Base-by-base conservation (phyloP, 35 echinoderm and acorn worm genomes). In the Ophiothrix spiculata region DNA sequence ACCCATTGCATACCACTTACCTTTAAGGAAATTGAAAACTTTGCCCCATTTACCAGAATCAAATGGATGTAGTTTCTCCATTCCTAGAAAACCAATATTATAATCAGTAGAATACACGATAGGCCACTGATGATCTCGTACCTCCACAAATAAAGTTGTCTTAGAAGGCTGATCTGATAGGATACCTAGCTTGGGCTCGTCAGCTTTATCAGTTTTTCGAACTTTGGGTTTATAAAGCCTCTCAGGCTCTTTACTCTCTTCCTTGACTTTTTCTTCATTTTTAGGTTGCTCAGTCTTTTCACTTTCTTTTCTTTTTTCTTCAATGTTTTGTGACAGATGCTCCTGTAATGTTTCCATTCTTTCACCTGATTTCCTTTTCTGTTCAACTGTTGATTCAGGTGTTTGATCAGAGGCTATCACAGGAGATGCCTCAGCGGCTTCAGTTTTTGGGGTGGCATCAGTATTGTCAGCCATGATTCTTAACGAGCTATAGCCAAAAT, bases 21-120 rank as follows among this genome's bases (percentile, higher is more conserved):
- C 90, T 92, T 91, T 97, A 35, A 97, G 75, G 54, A 90, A 77
- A 1, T 82, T 78, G 83, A 88, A 97, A 34, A 97, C 87, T 84
- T 97, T 97, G 21, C 94, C 94, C 94, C 94, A 97, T 78, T 97
- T 97, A 37, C 90, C 94, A 11, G 94, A 89, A 75, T 97, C 94
- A 84, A 97, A 97, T 38, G 94, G 94, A 75, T 97, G 94, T 6
- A 97, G 39, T 76, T 97, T 97, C 80, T 97, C 90, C 38, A 97
- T 82, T 39, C 94, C 94, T 38, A 97, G 87, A 75, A 97, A 97
- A 29, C 94, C 87, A 82, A 97, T 92, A 69, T 97, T 97, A 56
- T 97, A 97, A 13, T 97, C 94, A 4, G 87, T 64, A 46, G 90
- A 92, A 84, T 97, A 97, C 45, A 97, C 80, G 60, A 97, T 92